A percentile compares a stretch with the other conserved stretches of the same genome.
Evolutionary conservation across 2,797 vertebrate genomes (phyloP).

Genomic region (Rhyacichthys aspro): DNA sequence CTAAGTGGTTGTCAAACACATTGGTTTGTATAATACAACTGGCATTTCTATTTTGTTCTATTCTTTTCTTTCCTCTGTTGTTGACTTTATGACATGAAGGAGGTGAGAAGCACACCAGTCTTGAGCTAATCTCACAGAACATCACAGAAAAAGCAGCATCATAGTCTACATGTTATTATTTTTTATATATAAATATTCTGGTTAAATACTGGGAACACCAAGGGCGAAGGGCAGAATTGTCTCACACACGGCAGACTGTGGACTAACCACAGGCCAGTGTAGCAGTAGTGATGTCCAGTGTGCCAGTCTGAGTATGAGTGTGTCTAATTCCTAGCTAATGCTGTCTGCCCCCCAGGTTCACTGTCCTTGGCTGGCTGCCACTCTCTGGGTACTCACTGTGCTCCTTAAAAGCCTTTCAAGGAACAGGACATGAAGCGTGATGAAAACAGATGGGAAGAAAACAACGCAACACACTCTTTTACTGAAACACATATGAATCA

Average conservation of each 20-base stretch:
- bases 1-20: too few species aligned
- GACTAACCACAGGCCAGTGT: constrained; percentile 39
- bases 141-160: too few species aligned
- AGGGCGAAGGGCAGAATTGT: constrained; percentile 47
- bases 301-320: constrained; percentile 67
- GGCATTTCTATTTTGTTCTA: too few species aligned
- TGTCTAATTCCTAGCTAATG: constrained; percentile 76
- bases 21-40: too few species aligned
- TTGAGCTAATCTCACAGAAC: too few species aligned
- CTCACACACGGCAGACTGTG: constrained; percentile 17
- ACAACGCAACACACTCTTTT: constrained; percentile 8
- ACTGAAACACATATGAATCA: constrained; percentile 9
- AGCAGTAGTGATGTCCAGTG: constrained; percentile 41
- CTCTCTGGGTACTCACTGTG: constrained; percentile 68
- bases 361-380: constrained; percentile 77
- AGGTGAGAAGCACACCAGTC: too few species aligned
- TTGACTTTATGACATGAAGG: not conserved
- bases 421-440: constrained; percentile 54
- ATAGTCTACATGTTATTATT: too few species aligned
- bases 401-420: constrained; percentile 74
- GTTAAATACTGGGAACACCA: too few species aligned
- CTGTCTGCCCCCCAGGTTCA: constrained; percentile 70
- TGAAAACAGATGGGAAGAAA: constrained; percentile 25
- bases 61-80: too few species aligned
- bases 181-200: too few species aligned